Evolutionary conservation across 2,797 vertebrate species (phyloP), one percentile per base, ranked within the genome.

Genomic region (Propithecus deckenii): DNA sequence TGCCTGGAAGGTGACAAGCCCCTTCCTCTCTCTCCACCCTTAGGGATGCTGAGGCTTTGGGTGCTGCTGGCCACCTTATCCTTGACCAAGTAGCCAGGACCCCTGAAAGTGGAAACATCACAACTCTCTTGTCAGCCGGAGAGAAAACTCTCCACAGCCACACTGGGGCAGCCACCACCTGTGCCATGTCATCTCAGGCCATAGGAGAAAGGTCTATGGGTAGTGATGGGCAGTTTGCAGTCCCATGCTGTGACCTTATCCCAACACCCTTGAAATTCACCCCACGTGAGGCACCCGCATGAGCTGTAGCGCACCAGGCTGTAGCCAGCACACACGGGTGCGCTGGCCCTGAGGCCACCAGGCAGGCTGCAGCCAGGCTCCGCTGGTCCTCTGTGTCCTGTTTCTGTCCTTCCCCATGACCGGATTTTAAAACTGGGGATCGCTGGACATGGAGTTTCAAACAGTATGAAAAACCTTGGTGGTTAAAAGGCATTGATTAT

Each of bases 261-360:
- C 63, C 48, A 35, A 1, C 3, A 3, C 32, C 46, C 74, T 59
- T 48, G 22, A 72, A 71, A 61, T 8, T 12, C 57, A 69, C 2
- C 59, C 14, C 0, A 5, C 1, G 1, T 11, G 35, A 72, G 57
- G 25, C 1, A 2, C 17, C 20, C 43, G 23, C 1, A 15, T 12
- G 15, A 52, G 35, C 0, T 4, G 1, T 10, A 28, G 50, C 57
- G 30, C 35, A 14, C 35, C 14, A 11, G 76, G 41, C 38, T 11
- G 9, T 74, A 71, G 43, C 32, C 20, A 3, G 48, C 15, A 14
- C 10, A 48, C 25, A 69, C 14, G 5, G 12, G 9, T 46, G 18
- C 18, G 43, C 13, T 22, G 32, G 50, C 35, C 20, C 32, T 61
- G 55, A 65, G 35, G 43, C 38, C 32, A 78, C 48, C 3, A 20